Evolutionary conservation across 2,113 vertebrate genomes (phyloP), one percentile per base, ranked within the genome.

Genomic region (Scartelaos histophorus): DNA sequence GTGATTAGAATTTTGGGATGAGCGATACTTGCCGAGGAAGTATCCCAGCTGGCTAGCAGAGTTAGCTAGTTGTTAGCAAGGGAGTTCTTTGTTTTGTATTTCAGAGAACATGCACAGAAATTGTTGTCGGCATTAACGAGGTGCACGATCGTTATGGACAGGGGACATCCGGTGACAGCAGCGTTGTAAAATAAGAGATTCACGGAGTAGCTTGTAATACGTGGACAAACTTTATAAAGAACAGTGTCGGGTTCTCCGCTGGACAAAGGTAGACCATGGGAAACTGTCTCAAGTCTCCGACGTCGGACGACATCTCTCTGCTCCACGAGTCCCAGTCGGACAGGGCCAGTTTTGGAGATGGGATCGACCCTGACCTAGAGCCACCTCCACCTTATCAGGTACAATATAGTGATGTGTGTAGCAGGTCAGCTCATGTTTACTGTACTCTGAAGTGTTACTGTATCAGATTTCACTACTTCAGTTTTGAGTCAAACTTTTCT

Each of bases 321-420:
- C 95, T 98, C 7, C 95, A 96, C 69, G 96, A 98, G 80, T 96
- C 96, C 54, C 95, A 96, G 93, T 96, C 96, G 35, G 96, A 97
- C 91, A 88, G 95, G 82, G 95, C 94, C 66, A 97, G 96, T 88
- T 96, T 95, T 81, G 95, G 94, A 29, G 96, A 97, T 56, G 95
- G 95, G 67, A 90, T 93, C n/a, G 96, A 97, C 78, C 94, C 91
- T n/a, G 96, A 98, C 80, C 92, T 95, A 86, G 96, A 97, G 91
- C 96, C 96, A 12, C 96, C 96, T 88, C 96, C 96, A 69, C 96
- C 96, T 66, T 98, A 97, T 91, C 96, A 97, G 95, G 96, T 98
- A 82, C 85, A 65, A 13, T 0, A 15, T 17, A 46, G 2, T 17
- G 6, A 21, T 56, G 53, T 21, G 10, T 34, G 7, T 34, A 17